phyloP scores from a whole-genome alignment of 2,888 invertebrate genomes.

The Patella pellucida region DNA sequence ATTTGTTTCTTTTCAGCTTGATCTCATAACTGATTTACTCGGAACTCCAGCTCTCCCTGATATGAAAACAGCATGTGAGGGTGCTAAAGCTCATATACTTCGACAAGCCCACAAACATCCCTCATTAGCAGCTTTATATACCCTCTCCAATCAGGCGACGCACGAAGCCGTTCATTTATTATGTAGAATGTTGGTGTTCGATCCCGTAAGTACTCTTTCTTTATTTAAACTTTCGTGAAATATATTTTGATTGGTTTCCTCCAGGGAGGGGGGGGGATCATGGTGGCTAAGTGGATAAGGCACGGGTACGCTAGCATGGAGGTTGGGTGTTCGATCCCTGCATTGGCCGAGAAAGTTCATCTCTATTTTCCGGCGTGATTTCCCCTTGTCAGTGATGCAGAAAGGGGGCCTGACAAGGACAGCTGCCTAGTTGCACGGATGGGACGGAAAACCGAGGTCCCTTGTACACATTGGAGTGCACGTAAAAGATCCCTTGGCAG shows the following conservation, averaged over 20 bases:
- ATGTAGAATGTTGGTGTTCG: slow-evolving; percentile 97
- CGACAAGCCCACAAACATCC: slow-evolving; percentile 75
- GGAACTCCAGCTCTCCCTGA: slow-evolving; percentile 96
- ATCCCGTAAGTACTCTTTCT: slow-evolving; percentile 81
- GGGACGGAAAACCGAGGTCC: too few relatives aligned
- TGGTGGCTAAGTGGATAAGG: too few relatives aligned
- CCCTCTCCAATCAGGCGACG: slow-evolving; percentile 91
- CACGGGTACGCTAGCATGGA: too few relatives aligned
- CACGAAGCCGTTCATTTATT: slow-evolving; percentile 98
- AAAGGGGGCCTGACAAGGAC: too few relatives aligned
- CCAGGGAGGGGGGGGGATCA: too few relatives aligned
- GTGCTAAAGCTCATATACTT: slow-evolving; percentile 90
- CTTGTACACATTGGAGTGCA: too few relatives aligned
- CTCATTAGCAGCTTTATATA: slow-evolving; percentile 79
- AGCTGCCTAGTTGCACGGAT: too few relatives aligned
- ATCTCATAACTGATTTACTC: slow-evolving; percentile 95
- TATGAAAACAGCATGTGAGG: slow-evolving; percentile 97
- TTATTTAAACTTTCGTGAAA: not conserved
- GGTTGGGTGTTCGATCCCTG: too few relatives aligned
- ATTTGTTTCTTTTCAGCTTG: slow-evolving; percentile 78
- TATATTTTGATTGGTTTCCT: not conserved
- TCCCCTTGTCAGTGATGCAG: too few relatives aligned
- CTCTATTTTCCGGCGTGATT: too few relatives aligned
- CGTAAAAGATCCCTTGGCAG: too few relatives aligned
- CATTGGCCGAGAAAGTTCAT: too few relatives aligned